phyloP scores from a whole-genome alignment of 2,113 vertebrate genomes.

The crab-eating macaque (Macaca fascicularis) region T2T-MFA8v1.1 NC_088375.1:208523001-208523500 shows the following conservation, averaged over 20 bases:
- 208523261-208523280: not conserved
- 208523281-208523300: not conserved
- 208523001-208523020: not conserved
- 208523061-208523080: not conserved
- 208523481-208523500: not conserved
- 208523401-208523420: not conserved
- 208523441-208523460: not conserved
- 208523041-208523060: not conserved
- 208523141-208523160: not conserved
- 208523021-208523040: not conserved
- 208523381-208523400: not conserved
- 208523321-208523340: not conserved
- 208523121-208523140: not conserved
- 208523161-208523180: not conserved
- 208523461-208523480: not conserved
- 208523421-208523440: not conserved
- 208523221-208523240: not conserved
- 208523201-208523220: not conserved
- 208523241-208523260: not conserved
- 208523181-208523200: not conserved
- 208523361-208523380: conserved; percentile 2
- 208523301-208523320: not conserved
- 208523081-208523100: not conserved
- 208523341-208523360: not conserved
- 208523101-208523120: not conserved